Conservation (phyloP, 1,140 invertebrate genomes). For the Metopolophium dirhodum region DNA sequence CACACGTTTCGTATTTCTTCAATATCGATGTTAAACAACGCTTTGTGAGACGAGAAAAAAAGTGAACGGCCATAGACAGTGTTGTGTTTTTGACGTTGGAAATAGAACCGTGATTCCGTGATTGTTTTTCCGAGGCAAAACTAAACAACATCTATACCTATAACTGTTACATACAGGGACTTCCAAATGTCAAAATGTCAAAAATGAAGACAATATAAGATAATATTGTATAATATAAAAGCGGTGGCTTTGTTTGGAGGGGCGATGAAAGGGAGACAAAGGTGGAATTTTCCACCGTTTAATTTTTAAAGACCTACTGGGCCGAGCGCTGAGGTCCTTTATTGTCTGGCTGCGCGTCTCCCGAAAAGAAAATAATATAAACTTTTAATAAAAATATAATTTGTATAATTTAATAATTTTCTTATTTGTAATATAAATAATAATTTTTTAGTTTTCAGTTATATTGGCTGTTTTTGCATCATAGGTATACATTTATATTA, state of each 20-base stretch:
- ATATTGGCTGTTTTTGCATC: neutral
- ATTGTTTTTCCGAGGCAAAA: neutral
- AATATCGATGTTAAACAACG: neutral
- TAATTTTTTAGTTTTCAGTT: neutral
- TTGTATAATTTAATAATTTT: neutral
- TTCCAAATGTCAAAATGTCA: neutral
- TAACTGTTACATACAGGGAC: neutral
- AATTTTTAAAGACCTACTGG: neutral
- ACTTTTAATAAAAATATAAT: neutral
- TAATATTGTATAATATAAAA: neutral
- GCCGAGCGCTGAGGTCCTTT: too few relatives aligned
- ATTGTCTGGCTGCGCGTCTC: neutral
- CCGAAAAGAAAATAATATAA: neutral
- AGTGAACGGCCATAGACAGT: neutral
- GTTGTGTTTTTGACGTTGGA: neutral
- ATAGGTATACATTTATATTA: neutral
- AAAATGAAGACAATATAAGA: neutral
- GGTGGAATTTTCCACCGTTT: neutral
- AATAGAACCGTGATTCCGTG: too few relatives aligned
- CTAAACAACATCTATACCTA: neutral
- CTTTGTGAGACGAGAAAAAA: neutral
- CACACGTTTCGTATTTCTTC: neutral
- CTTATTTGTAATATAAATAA: neutral
- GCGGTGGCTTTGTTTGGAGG: neutral
- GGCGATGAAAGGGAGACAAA: neutral